These are phyloP conservation scores for Anthopleura sola DNA, from an alignment of 64 coral and sea anemone genomes.

Conservation along the genomic window DNA sequence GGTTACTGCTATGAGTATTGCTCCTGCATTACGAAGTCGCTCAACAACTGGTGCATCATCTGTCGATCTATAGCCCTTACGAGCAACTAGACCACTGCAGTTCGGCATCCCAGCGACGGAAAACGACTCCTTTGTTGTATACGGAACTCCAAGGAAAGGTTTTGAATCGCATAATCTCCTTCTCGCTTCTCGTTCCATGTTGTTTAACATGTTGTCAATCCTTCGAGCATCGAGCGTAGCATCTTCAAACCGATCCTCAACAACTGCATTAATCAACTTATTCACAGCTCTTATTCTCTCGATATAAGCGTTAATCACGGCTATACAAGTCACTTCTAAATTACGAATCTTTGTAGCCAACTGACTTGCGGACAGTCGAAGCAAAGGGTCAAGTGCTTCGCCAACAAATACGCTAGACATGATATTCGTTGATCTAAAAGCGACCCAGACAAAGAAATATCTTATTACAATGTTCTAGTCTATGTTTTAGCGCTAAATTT, in stretches of 20 bases:
- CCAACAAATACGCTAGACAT: constrained; percentile 13
- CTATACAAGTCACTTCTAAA: constrained; percentile 67
- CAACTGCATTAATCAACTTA: constrained; percentile 76
- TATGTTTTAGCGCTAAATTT: not conserved
- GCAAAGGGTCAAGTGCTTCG: constrained; percentile 18
- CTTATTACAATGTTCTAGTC: not conserved
- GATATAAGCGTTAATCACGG: constrained; percentile 67
- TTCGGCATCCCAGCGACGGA: constrained; percentile 74
- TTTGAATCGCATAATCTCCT: constrained; percentile 41
- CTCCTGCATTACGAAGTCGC: constrained; percentile 61
- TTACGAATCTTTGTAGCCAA: constrained; percentile 79
- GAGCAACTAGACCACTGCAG: constrained; percentile 78
- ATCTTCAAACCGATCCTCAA: constrained; percentile 77
- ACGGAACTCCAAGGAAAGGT: constrained; percentile 79
- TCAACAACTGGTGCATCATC: constrained; percentile 70
- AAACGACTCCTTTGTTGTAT: constrained; percentile 89
- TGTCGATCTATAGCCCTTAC: constrained; percentile 53
- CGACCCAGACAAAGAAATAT: not conserved
- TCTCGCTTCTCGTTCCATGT: constrained; percentile 47
- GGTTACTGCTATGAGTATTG: constrained; percentile 74
- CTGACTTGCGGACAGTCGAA: constrained; percentile 54
- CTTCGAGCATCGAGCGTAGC: constrained; percentile 67
- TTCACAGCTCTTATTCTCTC: constrained; percentile 83
- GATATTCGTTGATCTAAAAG: no score
- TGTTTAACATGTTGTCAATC: constrained; percentile 64